A percentile compares a stretch with the other conserved stretches of the same genome.
Evolutionary conservation across 2,113 vertebrate genomes (phyloP).

Genomic region (Vimba vimba): DNA sequence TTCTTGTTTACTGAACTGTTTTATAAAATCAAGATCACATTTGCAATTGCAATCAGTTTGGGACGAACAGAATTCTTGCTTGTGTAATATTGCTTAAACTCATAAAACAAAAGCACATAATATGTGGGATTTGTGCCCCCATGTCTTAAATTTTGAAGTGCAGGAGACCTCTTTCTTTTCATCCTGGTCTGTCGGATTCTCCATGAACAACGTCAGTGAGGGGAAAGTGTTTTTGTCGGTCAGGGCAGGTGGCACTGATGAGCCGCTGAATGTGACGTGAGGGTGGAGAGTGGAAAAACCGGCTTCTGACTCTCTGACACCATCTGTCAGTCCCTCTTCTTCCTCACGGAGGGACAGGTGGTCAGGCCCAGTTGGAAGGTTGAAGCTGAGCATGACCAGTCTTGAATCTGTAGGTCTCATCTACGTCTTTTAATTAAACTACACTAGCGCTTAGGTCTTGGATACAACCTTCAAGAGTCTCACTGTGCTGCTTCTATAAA

Average conservation of each 20-base stretch:
- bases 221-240: constrained; percentile 66
- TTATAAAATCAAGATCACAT: background rate
- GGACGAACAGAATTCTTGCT: background rate
- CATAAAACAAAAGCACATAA: background rate
- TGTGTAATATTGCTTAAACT: background rate
- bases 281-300: constrained; percentile 65
- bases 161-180: background rate
- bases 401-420: constrained; percentile 16
- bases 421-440: constrained; percentile 29
- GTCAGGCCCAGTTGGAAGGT: constrained; percentile 64
- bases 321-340: constrained; percentile 72
- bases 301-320: constrained; percentile 65
- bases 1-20: background rate
- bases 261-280: constrained; percentile 65
- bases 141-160: background rate
- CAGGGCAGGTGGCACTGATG: constrained; percentile 75
- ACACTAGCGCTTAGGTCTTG: background rate
- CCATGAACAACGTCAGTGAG: background rate
- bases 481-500: constrained; percentile 7
- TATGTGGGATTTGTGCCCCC: background rate
- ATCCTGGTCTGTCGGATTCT: background rate
- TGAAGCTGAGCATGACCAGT: constrained; percentile 27
- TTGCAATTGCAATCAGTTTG: background rate
- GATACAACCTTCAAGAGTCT: background rate
- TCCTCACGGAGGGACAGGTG: constrained; percentile 70